A percentile compares a stretch with the other conserved stretches of the same genome.
phyloP scores from a whole-genome alignment of 2,113 vertebrate genomes.

The Apodemus speciosus region DNA sequence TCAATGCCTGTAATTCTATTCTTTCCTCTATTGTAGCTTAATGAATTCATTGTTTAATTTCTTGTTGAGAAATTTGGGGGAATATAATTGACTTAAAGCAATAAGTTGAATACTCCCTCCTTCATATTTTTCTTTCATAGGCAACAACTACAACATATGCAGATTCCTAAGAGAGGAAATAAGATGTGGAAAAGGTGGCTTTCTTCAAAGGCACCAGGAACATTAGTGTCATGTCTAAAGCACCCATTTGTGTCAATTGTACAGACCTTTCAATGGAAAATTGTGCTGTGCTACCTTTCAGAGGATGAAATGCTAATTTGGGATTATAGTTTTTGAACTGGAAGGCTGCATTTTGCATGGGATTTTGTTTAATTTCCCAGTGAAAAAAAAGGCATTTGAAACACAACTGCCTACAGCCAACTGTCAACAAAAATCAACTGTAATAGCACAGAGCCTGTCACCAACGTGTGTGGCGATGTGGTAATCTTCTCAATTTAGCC shows the following conservation, averaged over 20 bases:
- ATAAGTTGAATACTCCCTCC: constrained; percentile 71
- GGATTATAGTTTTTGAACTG: constrained; percentile 90
- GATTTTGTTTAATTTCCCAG: constrained; percentile 93
- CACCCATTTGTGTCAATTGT: constrained; percentile 94
- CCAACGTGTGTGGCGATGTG: constrained; percentile 90
- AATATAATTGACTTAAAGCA: constrained; percentile 79
- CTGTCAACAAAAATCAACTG: constrained; percentile 93
- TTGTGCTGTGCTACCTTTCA: constrained; percentile 96
- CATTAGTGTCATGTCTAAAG: constrained; percentile 94
- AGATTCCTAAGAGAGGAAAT: constrained; percentile 86
- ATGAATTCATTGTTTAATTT: constrained; percentile 61
- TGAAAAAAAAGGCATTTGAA: constrained; percentile 89
- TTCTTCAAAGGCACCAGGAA: constrained; percentile 89
- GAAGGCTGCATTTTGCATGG: constrained; percentile 90
- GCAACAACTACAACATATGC: constrained; percentile 83
- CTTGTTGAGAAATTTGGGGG: constrained; percentile 79
- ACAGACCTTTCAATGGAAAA: constrained; percentile 96
- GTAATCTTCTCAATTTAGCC: constrained; percentile 92
- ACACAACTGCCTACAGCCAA: constrained; percentile 91
- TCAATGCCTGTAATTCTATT: constrained; percentile 59
- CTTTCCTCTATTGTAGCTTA: constrained; percentile 66
- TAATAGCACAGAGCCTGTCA: constrained; percentile 91
- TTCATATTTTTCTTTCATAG: constrained; percentile 76
- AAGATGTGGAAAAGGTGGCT: constrained; percentile 87
- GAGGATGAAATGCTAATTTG: constrained; percentile 98